These are phyloP conservation scores for Pongo pygmaeus DNA, from an alignment of 2,113 vertebrate genomes.

Conservation along the genomic window DNA sequence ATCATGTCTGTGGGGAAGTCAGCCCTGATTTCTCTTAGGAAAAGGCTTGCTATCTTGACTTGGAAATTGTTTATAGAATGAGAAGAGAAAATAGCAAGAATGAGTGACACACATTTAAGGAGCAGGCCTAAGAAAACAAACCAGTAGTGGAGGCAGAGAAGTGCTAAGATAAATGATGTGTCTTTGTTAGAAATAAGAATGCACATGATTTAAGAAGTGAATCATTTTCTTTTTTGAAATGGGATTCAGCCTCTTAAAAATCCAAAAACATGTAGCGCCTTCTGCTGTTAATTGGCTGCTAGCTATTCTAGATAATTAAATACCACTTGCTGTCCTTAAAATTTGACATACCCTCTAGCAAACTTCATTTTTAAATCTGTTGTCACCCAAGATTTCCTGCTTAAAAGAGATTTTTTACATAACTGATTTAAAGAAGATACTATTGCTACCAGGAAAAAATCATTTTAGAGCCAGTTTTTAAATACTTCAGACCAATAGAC, in stretches of 20 bases:
- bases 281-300: constrained; percentile 1
- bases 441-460: constrained; percentile 19
- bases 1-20: background rate
- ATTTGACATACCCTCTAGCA: background rate
- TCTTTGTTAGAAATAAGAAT: background rate
- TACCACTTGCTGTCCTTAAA: constrained; percentile 35
- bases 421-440: background rate
- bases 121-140: background rate
- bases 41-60: background rate
- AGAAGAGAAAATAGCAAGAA: background rate
- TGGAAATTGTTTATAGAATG: background rate
- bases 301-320: constrained; percentile 9
- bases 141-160: background rate
- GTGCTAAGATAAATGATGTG: background rate
- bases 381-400: background rate
- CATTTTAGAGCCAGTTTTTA: background rate
- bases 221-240: background rate
- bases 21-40: background rate
- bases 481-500: background rate
- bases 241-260: background rate
- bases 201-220: background rate
- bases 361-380: background rate
- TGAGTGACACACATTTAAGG: background rate
- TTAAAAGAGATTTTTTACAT: background rate
- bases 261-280: background rate